Conservation (phyloP, 2,888 invertebrate species). For the Agrotis clavis region DNA sequence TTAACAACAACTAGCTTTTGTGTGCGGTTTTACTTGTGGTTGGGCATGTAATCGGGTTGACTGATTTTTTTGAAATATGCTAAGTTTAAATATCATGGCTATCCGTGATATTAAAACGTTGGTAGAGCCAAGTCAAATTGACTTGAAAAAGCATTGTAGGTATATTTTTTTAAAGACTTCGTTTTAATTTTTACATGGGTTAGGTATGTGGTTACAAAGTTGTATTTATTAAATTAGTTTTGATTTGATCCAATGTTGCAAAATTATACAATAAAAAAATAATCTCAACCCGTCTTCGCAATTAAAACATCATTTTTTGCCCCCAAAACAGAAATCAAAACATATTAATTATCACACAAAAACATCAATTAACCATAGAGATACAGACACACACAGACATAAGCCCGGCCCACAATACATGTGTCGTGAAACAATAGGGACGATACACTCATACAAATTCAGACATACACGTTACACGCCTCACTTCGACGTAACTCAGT, state of each 20-base stretch:
- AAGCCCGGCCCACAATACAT: conserved; percentile 26
- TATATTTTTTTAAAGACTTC: too few relatives aligned
- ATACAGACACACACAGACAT: conserved; percentile 31
- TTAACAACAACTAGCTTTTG: conserved; percentile 28
- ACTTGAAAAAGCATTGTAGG: too few relatives aligned
- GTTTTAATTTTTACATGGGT: too few relatives aligned
- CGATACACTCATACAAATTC: conserved; percentile 39
- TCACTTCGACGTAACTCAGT: conserved; percentile 36
- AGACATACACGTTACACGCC: conserved; percentile 32
- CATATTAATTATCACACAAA: conserved; percentile 14
- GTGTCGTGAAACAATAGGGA: conserved; percentile 39
- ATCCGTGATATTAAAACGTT: not conserved
- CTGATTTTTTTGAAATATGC: not conserved
- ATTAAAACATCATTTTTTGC: not conserved
- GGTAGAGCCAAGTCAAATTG: too few relatives aligned
- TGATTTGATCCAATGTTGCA: not conserved
- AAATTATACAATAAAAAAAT: not conserved
- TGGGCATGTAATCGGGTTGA: not conserved
- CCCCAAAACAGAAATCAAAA: conserved; percentile 25
- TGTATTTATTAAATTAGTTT: not conserved
- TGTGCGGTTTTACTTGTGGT: not conserved
- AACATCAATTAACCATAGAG: conserved; percentile 20
- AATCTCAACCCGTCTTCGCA: not conserved
- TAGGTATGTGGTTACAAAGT: too few relatives aligned
- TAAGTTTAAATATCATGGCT: too few relatives aligned